Evolutionary conservation across 1,140 invertebrate species (phyloP), one percentile per base, ranked within the genome.

Genomic region (Aphidius gifuensis): DNA sequence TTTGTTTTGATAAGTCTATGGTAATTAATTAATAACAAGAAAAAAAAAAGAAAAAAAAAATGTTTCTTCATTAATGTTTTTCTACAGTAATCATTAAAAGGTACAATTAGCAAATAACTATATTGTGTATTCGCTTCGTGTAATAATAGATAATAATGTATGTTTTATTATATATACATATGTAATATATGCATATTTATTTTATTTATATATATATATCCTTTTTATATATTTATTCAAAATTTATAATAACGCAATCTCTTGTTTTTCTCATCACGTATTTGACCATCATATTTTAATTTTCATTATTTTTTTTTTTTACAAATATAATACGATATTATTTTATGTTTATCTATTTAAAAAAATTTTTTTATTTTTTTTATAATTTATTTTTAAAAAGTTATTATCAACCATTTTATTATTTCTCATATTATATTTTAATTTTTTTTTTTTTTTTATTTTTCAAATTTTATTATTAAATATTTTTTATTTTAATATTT

Each of bases 91-190:
- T 80, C 78, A 80, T 78, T 80, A 78, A 80, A 80, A 80, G 78
- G 78, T 80, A 80, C 77, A 80, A 80, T 80, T 80, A 80, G 78
- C 77, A 80, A 80, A 80, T 80, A 79, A 80, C 77, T 79, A 80
- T 80, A 71, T 78, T 75, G 76, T 80, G 74, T 80, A 79, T 79
- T 79, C 75, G 78, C 76, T 79, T 80, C 78, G 77, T 80, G 77
- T 80, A 80, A 78, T 80, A 80, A 79, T 80, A 78, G 71, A 73
- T 79, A 79, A 75, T 76, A 75, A 80, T 80, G 78, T 80, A 80
- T 78, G 79, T 69, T 72, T 79, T 39, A 53, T 39, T 40, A 11
- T 53, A 53, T 53, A 32, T 50, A 53, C 40, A 38, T 53, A 39
- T 53, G 40, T 53, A 23, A 40, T 53, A 53, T 53, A 53, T 77